These are phyloP conservation scores for Typhlichthys eigenmanni DNA, from an alignment of 2,797 vertebrate species.

Conservation along the genomic window DNA sequence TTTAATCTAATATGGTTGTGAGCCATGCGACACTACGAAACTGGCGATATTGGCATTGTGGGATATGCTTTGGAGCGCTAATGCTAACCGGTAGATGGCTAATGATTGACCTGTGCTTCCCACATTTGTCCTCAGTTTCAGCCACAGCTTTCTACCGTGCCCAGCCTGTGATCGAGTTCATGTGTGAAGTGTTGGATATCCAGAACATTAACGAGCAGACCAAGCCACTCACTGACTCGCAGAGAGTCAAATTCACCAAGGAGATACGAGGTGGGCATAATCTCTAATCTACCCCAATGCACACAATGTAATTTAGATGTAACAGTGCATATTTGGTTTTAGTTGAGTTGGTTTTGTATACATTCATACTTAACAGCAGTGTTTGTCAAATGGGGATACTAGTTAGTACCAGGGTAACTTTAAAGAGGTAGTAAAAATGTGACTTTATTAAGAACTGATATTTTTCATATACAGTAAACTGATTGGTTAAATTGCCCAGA, in stretches of 20 bases:
- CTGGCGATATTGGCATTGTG: too few relatives aligned
- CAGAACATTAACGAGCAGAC: slow-evolving; percentile 98
- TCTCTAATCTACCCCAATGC: background rate
- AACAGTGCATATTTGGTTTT: too few relatives aligned
- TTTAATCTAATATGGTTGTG: too few relatives aligned
- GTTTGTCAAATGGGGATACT: too few relatives aligned
- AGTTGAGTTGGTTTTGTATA: too few relatives aligned
- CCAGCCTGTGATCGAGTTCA: slow-evolving; percentile 99
- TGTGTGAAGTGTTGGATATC: slow-evolving; percentile 98
- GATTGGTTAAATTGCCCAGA: too few relatives aligned
- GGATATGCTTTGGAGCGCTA: background rate
- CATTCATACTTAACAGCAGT: too few relatives aligned
- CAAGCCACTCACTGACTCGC: slow-evolving; percentile 97
- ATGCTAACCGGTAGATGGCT: background rate
- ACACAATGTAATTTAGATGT: background rate
- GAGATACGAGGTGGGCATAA: slow-evolving; percentile 91
- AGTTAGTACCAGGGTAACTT: too few relatives aligned
- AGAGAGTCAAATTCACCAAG: slow-evolving; percentile 99
- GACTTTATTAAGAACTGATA: too few relatives aligned
- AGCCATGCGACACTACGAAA: too few relatives aligned
- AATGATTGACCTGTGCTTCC: background rate
- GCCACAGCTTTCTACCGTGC: slow-evolving; percentile 98
- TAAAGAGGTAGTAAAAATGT: too few relatives aligned
- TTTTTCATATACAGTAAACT: too few relatives aligned
- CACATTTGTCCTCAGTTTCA: slow-evolving; percentile 80